Conservation (phyloP, 2,797 vertebrate species). For the Tragopan temminckii region DNA sequence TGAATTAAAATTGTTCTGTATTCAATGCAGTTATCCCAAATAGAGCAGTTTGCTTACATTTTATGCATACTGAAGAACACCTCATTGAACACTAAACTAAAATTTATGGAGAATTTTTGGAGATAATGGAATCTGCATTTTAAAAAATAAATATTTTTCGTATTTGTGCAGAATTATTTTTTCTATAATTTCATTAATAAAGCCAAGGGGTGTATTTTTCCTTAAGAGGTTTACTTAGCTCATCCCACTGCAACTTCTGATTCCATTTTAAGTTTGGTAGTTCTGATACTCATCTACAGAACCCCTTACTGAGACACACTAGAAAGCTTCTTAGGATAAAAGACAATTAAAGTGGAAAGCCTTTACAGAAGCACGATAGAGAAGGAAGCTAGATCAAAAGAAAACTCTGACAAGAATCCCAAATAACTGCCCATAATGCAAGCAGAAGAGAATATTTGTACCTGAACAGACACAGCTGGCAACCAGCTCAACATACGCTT, state of each 20-base stretch:
- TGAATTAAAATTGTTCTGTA: neutral
- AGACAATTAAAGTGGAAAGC: constrained; percentile 7
- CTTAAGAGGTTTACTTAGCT: neutral
- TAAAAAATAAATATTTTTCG: neutral
- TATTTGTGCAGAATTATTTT: neutral
- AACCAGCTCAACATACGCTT: neutral
- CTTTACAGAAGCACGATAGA: constrained; percentile 1
- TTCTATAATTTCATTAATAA: neutral
- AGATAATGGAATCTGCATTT: neutral
- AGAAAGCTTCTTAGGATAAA: constrained; percentile 4
- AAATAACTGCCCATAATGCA: neutral
- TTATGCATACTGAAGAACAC: neutral
- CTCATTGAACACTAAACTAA: neutral
- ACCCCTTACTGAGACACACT: neutral
- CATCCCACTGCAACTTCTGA: neutral
- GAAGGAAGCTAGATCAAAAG: constrained; percentile 11
- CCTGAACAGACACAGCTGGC: constrained; percentile 54
- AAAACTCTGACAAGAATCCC: constrained; percentile 18
- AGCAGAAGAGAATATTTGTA: neutral
- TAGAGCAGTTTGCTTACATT: neutral
- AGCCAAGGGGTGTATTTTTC: neutral
- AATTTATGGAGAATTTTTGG: neutral
- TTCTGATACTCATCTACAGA: neutral
- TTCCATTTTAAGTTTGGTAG: neutral
- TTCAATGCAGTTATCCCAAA: neutral